phyloP scores from a whole-genome alignment of 1,140 invertebrate genomes.

The Drosophila arawakana region DNA sequence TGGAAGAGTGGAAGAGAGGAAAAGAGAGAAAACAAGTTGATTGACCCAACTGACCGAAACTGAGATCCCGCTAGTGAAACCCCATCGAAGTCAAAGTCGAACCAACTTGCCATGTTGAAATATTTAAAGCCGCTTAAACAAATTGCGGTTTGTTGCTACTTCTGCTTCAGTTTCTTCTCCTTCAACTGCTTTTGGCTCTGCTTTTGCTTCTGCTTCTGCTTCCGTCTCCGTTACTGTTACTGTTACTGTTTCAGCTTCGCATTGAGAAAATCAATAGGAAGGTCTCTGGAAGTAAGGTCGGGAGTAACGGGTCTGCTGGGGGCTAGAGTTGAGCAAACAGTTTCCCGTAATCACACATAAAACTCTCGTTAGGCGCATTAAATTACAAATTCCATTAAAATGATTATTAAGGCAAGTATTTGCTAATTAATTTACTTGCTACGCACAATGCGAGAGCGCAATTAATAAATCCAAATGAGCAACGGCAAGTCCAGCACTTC shows the following conservation, averaged over 20 bases:
- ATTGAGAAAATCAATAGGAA: slow-evolving; percentile 66
- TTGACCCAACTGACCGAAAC: slow-evolving; percentile 56
- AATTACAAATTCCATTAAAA: slow-evolving; percentile 84
- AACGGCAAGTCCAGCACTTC: slow-evolving; percentile 24
- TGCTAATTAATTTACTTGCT: slow-evolving; percentile 83
- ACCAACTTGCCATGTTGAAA: slow-evolving; percentile 72
- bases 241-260: slow-evolving; percentile 12
- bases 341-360: slow-evolving; percentile 74
- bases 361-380: slow-evolving; percentile 83
- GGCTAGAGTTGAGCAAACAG: background rate
- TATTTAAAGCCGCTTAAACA: slow-evolving; percentile 83
- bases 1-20: background rate
- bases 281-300: background rate
- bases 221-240: background rate
- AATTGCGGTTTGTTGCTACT: slow-evolving; percentile 66
- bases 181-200: background rate
- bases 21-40: slow-evolving; percentile 46
- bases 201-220: slow-evolving; percentile 8
- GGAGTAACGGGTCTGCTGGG: background rate
- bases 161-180: slow-evolving; percentile 1
- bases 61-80: slow-evolving; percentile 20
- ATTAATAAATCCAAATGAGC: slow-evolving; percentile 83
- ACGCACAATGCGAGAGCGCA: slow-evolving; percentile 71
- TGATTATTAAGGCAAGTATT: slow-evolving; percentile 83
- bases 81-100: slow-evolving; percentile 20